Evolutionary conservation across 2,113 vertebrate genomes (phyloP).

Genomic region (Tauraco erythrolophus): DNA sequence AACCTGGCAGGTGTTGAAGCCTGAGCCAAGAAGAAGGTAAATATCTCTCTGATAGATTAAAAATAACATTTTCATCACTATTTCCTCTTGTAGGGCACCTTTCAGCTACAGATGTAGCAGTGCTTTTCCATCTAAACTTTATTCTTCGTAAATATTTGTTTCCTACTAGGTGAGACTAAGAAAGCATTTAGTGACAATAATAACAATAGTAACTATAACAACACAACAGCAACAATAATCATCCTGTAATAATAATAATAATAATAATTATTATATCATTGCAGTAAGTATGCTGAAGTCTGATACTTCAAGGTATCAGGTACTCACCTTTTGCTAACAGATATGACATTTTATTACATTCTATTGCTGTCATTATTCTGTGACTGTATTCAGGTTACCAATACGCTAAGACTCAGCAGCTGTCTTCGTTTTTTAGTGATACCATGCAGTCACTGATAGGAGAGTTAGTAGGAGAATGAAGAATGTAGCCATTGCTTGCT

Average conservation of each 20-base stretch:
- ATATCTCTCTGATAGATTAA: not conserved
- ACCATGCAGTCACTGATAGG: not conserved
- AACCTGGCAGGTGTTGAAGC: not conserved
- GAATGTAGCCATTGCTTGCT: not conserved
- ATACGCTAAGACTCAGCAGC: not conserved
- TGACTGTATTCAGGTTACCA: not conserved
- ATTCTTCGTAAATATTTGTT: not conserved
- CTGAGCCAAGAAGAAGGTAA: not conserved
- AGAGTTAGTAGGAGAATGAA: not conserved
- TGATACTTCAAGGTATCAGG: not conserved
- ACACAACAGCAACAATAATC: not conserved
- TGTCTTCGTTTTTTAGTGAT: not conserved
- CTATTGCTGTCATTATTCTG: not conserved
- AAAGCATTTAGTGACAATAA: not conserved
- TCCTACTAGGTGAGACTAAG: not conserved
- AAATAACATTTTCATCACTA: not conserved
- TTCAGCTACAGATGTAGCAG: not conserved
- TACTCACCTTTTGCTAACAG: not conserved
- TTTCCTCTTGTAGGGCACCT: not conserved
- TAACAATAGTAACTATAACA: not conserved
- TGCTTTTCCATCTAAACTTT: not conserved
- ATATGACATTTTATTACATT: not conserved
- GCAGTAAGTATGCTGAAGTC: not conserved
- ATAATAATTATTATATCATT: not conserved
- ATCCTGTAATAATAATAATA: not conserved